phyloP scores from a whole-genome alignment of 2,113 vertebrate species.

The Neolamprologus tretocephalus region DNA sequence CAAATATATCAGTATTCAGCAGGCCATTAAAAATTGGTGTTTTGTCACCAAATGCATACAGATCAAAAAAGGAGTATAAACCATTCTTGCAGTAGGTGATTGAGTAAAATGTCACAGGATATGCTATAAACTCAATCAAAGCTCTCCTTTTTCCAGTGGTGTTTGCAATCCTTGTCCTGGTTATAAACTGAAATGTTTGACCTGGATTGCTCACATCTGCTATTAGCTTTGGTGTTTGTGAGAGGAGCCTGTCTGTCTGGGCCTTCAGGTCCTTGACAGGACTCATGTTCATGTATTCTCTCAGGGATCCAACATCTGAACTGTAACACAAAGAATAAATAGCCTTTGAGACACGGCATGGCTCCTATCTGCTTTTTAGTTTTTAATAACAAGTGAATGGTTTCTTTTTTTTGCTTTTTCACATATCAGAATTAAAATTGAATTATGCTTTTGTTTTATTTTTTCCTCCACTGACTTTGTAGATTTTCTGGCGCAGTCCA shows the following conservation, averaged over 20 bases:
- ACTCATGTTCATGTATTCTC: background rate
- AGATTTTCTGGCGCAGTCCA: constrained; percentile 59
- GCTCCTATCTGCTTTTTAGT: background rate
- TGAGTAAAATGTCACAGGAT: background rate
- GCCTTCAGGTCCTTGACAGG: background rate
- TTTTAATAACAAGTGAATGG: background rate
- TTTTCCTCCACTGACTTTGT: background rate
- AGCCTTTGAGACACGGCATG: background rate
- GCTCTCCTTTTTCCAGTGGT: background rate
- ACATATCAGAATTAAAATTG: background rate
- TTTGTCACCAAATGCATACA: background rate
- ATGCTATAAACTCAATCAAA: background rate
- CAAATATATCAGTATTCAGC: background rate
- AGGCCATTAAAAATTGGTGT: background rate
- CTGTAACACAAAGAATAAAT: background rate
- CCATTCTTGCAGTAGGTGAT: background rate
- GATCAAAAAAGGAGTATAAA: background rate
- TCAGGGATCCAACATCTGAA: background rate
- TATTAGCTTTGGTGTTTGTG: background rate
- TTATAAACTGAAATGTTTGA: background rate
- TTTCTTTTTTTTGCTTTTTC: background rate
- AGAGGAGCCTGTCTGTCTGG: background rate
- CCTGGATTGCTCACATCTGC: background rate
- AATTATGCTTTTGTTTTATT: background rate
- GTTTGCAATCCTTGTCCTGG: background rate